Percentiles rank a stretch among this genome's conserved stretches.
Evolutionary conservation across 2,797 vertebrate species (phyloP).

Genomic region (Tympanoctomys barrerae): DNA sequence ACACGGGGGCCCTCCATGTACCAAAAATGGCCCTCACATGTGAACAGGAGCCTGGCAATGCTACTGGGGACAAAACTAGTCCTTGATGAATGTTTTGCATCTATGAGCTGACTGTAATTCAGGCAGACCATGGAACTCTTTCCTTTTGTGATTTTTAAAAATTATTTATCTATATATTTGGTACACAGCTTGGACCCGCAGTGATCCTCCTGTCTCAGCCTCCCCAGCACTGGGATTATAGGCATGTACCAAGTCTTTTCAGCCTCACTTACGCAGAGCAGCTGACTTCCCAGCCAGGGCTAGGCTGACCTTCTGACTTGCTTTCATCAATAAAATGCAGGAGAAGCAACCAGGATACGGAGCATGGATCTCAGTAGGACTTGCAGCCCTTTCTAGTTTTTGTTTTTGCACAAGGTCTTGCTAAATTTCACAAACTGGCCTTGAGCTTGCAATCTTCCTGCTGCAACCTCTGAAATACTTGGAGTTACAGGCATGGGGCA

Average conservation of each 20-base stretch:
- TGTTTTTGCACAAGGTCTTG: background rate
- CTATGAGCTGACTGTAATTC: slow-evolving; percentile 73
- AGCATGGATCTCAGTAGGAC: background rate
- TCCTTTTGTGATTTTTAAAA: slow-evolving; percentile 71
- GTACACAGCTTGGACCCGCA: too few relatives aligned
- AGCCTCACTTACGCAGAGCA: background rate
- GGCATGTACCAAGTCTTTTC: background rate
- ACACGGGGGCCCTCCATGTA: background rate
- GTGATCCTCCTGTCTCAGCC: too few relatives aligned
- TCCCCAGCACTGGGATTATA: too few relatives aligned
- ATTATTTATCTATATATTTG: too few relatives aligned
- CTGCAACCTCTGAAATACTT: background rate
- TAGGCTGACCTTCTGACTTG: background rate
- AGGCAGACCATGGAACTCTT: slow-evolving; percentile 69
- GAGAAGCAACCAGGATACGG: background rate
- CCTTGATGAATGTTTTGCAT: slow-evolving; percentile 77
- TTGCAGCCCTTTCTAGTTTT: background rate
- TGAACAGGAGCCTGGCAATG: background rate
- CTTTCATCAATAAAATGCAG: background rate
- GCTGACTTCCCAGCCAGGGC: background rate
- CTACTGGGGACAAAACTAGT: slow-evolving; percentile 52
- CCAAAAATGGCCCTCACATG: background rate
- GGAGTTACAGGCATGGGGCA: background rate
- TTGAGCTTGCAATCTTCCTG: background rate
- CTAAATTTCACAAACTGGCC: background rate